Evolutionary conservation across 2,797 vertebrate genomes (phyloP), one percentile per base, ranked within the genome.

Genomic region (Pipistrellus nathusii): DNA sequence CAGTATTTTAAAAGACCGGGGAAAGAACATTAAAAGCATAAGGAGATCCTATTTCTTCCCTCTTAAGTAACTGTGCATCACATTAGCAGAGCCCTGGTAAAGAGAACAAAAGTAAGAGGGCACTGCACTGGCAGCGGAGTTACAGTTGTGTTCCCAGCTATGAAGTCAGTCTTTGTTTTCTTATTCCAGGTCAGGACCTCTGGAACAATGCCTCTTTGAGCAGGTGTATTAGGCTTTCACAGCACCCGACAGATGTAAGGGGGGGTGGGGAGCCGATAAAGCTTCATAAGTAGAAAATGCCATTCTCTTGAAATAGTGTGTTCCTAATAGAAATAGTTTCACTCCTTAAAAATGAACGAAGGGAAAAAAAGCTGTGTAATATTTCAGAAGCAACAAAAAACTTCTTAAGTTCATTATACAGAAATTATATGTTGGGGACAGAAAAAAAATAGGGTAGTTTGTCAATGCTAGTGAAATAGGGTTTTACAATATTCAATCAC

Each of bases 201-300:
- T 41, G 53, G 53, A 93, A 96, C 89, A 97, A 92, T 83, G 91
- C 81, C 84, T 69, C 95, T 94, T 94, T 95, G 95, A 96, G 55
- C 87, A 92, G 82, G 44, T 77, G 13, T 87, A 41, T 91, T 55
- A 64, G 53, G 35, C 51, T 80, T 69, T 86, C 48, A 38, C 48
- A 38, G 38, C 44, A 64, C 20, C 77, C 30, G 64, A 72, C 35
- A 92, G 71, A 93, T 91, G 46, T 89, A 94, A 89, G 71, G 25
- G 25, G 6, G 25, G 14, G 7, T 2, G 4, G 21, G 46, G 48
- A 9, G 62, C 13, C 6, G 48, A 48, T 12, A 32, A 30, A 62
- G 7, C 46, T 83, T 75, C 75, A 55, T 44, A 91, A 80, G 48
- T 32, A 73, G 25, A 88, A 94, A 95, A 90, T 55, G 57, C 23